phyloP scores from a whole-genome alignment of 2,797 vertebrate genomes.

The Hapalemur alaotrensis region DNA sequence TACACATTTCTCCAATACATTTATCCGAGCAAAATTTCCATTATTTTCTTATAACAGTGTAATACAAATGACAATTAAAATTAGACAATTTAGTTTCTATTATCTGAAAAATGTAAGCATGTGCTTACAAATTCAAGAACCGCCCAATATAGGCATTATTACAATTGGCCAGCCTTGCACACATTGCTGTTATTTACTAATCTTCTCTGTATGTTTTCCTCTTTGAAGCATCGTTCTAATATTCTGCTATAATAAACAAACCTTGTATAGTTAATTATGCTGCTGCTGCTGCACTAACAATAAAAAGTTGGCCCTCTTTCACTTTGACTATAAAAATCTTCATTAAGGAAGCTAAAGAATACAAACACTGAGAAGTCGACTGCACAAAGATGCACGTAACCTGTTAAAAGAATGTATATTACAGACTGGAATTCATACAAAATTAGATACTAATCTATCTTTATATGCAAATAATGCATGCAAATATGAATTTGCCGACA shows the following conservation, averaged over 20 bases:
- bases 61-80: slow-evolving; percentile 73
- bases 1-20: neutral
- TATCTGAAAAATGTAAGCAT: slow-evolving; percentile 71
- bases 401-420: neutral
- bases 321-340: slow-evolving; percentile 81
- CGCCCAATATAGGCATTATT: slow-evolving; percentile 47
- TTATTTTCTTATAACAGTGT: slow-evolving; percentile 63
- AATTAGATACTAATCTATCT: neutral
- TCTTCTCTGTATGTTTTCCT: slow-evolving; percentile 70
- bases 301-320: slow-evolving; percentile 79
- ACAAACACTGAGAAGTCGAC: slow-evolving; percentile 59
- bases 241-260: slow-evolving; percentile 78
- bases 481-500: neutral
- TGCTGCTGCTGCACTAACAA: slow-evolving; percentile 69
- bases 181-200: slow-evolving; percentile 67
- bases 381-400: neutral
- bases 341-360: slow-evolving; percentile 74
- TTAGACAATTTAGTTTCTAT: slow-evolving; percentile 55
- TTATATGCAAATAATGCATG: neutral
- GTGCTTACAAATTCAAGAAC: slow-evolving; percentile 56
- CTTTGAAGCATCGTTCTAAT: slow-evolving; percentile 77
- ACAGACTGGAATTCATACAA: neutral
- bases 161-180: slow-evolving; percentile 53
- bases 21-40: slow-evolving; percentile 57
- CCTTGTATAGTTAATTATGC: slow-evolving; percentile 75